Conservation (phyloP, 2,113 vertebrate species). For the Neofelis nebulosa region DNA sequence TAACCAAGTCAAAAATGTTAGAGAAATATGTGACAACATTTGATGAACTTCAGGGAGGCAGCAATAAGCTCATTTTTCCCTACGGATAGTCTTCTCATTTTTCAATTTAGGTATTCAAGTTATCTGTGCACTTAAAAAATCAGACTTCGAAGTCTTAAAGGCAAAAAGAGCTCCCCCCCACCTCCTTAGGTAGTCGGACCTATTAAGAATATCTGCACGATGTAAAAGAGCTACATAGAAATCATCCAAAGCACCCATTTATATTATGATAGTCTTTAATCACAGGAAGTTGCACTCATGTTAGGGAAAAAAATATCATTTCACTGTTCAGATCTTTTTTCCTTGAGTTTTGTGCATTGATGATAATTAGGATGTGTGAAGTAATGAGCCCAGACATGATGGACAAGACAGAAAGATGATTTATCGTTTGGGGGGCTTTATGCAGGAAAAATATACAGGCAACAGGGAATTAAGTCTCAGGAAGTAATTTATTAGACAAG, state of each 20-base stretch:
- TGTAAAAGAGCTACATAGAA: conserved; percentile 38
- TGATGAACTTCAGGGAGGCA: conserved; percentile 79
- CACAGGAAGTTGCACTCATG: conserved; percentile 13
- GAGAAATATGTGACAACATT: conserved; percentile 82
- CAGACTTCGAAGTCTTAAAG: conserved; percentile 76
- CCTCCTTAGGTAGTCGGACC: conserved; percentile 43
- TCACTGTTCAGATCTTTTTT: conserved; percentile 54
- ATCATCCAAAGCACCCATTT: conserved; percentile 21
- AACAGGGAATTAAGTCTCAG: conserved; percentile 58
- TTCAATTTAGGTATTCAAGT: conserved; percentile 81
- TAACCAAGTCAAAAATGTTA: conserved; percentile 82
- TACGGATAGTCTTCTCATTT: conserved; percentile 78
- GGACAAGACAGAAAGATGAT: conserved; percentile 70
- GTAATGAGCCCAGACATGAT: conserved; percentile 65
- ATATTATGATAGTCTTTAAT: conserved; percentile 44
- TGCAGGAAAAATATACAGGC: conserved; percentile 53
- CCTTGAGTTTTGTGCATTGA: conserved; percentile 65
- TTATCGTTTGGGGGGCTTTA: conserved; percentile 69
- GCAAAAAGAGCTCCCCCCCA: conserved; percentile 44
- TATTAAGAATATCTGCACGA: conserved; percentile 62
- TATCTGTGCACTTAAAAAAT: conserved; percentile 79
- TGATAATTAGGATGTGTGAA: conserved; percentile 77
- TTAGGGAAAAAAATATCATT: background rate
- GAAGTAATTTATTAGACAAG: conserved; percentile 52
- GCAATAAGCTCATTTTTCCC: conserved; percentile 76